phyloP scores from a whole-genome alignment of 2,113 vertebrate genomes.

The Forbesichthys papilliferus region DNA sequence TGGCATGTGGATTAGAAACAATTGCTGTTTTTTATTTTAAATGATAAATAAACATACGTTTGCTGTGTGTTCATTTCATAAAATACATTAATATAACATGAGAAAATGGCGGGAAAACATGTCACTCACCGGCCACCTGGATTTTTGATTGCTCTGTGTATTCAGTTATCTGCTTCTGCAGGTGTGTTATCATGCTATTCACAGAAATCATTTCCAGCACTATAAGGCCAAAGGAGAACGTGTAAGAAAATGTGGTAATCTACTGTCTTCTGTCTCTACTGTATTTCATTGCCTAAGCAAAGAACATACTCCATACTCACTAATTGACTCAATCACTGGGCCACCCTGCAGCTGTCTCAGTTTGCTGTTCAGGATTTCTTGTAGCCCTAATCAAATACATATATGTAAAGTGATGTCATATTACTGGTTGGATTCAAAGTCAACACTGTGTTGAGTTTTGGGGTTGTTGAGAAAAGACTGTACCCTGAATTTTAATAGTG shows the following conservation, averaged over 20 bases:
- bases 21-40: no score
- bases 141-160: constrained; percentile 5
- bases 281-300: no score
- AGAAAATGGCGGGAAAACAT: not conserved
- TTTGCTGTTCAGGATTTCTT: constrained; percentile 6
- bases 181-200: not conserved
- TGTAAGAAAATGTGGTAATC: not conserved
- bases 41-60: no score
- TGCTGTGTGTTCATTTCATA: no score
- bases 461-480: not conserved
- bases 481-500: constrained; percentile 3
- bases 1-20: no score
- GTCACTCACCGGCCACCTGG: constrained; percentile 21
- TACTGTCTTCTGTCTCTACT: no score
- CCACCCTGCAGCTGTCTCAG: constrained; percentile 1
- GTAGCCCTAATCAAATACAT: constrained; percentile 21
- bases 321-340: not conserved
- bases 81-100: not conserved
- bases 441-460: no score
- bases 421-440: no score
- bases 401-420: no score
- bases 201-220: constrained; percentile 47
- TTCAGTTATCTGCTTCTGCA: constrained; percentile 16
- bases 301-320: constrained; percentile 9
- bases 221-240: constrained; percentile 8